Conservation (phyloP, 2,888 invertebrate species). For the Crocallis elinguaria region DNA sequence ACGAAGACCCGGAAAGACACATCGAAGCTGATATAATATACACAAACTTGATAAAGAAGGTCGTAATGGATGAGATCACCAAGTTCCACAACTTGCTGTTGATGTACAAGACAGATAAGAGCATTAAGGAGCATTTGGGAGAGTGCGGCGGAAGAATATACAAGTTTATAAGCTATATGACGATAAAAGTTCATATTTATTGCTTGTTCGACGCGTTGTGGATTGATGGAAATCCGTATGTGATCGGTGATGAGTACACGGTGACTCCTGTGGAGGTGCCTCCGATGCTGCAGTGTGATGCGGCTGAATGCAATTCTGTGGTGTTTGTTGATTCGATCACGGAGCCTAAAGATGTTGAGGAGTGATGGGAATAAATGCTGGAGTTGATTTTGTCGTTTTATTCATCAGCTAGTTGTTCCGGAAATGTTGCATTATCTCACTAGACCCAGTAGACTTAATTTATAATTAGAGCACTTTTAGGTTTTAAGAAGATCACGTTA, state of each 20-base stretch:
- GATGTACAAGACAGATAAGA: conserved; percentile 78
- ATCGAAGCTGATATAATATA: conserved; percentile 79
- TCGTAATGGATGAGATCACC: conserved; percentile 77
- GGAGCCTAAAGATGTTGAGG: conserved; percentile 74
- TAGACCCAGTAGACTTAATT: no score
- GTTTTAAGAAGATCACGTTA: no score
- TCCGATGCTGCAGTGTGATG: conserved; percentile 76
- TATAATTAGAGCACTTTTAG: no score
- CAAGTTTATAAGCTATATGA: conserved; percentile 80
- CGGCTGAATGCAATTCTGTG: conserved; percentile 75
- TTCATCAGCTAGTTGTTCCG: conserved; percentile 7
- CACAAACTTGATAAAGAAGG: conserved; percentile 76
- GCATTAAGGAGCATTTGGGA: conserved; percentile 76
- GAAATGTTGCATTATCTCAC: no score
- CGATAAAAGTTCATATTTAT: conserved; percentile 77
- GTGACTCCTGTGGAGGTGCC: conserved; percentile 78
- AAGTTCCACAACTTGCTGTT: conserved; percentile 75
- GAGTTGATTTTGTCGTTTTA: conserved; percentile 11
- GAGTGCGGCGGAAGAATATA: conserved; percentile 78
- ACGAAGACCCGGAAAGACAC: conserved; percentile 76
- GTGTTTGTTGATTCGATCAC: conserved; percentile 77
- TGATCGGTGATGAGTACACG: conserved; percentile 77
- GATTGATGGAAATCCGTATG: conserved; percentile 80
- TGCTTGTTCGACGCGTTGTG: conserved; percentile 77
- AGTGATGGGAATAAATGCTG: conserved; percentile 47